phyloP scores from a whole-genome alignment of 37 sponge, comb jelly and placozoan genomes.

The Beroe forskalii region DNA sequence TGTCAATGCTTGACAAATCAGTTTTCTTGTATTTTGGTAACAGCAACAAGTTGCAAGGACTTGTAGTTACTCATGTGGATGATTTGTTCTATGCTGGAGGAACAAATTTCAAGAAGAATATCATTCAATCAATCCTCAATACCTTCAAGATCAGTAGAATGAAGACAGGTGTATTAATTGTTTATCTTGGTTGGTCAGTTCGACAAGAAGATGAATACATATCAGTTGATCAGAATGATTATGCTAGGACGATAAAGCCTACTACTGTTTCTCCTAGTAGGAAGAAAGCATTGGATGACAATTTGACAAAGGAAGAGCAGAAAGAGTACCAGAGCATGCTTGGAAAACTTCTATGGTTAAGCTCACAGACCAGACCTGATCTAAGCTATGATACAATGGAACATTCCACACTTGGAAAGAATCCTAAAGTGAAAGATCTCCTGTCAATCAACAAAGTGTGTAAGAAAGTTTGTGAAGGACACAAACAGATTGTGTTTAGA shows the following conservation, averaged over 20 bases:
- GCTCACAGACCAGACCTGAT: not conserved
- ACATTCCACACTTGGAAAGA: not conserved
- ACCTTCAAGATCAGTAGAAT: not conserved
- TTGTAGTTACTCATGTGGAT: not conserved
- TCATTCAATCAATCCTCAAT: not conserved
- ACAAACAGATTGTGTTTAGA: not conserved
- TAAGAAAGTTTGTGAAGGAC: not conserved
- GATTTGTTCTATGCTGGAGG: not conserved
- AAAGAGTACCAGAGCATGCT: not conserved
- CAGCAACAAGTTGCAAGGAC: not conserved
- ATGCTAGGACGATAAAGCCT: not conserved
- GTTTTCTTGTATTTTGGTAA: not conserved
- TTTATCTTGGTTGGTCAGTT: not conserved
- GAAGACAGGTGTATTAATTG: not conserved
- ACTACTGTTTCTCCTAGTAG: not conserved
- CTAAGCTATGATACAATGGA: not conserved
- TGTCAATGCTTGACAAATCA: not conserved
- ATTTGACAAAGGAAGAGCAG: not conserved
- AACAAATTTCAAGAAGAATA: not conserved
- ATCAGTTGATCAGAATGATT: not conserved
- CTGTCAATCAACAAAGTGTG: not conserved
- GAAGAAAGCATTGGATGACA: not conserved
- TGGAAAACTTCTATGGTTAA: not conserved
- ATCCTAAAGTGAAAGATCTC: not conserved
- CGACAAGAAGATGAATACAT: not conserved